Evolutionary conservation across 2,888 invertebrate genomes (phyloP), one percentile per base, ranked within the genome.

Genomic region (Desoria tigrina): DNA sequence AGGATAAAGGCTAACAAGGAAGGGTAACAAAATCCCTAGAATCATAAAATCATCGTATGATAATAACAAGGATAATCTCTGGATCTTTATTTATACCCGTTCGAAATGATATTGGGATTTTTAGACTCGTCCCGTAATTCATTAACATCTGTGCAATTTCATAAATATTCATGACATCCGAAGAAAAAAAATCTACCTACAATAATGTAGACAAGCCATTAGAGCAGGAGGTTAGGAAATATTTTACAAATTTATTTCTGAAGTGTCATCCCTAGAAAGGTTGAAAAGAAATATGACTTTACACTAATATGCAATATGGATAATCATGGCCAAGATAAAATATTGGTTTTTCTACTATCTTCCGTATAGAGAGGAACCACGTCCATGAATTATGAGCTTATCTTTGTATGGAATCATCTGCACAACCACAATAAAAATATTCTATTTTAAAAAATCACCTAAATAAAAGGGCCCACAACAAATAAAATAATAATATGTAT

Each of bases 291-390:
- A 57, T 57, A 57, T 57, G 56, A 42, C 56, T 57, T 39, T 39
- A 57, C 55, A 55, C 55, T 55, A 55, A 55, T 55, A 3, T 37
- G 9, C 26, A 39, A 26, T 57, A 21, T 37, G 56, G 42, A 2
- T 42, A 21, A 28, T 57, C 39, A 57, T 57, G 9, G 56, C 28
- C 39, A n/a, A 32, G 61, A 58, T 61, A 68, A 61, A 64, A 68
- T 68, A 68, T 68, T 68, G 61, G 64, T 68, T 68, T 68, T 68
- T 68, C 68, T 68, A 68, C 67, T 60, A 55, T 28, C 45, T 14
- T n/a, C 16, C 28, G 4, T 26, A 14, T 55, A 7, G 26, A 27
- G n/a, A 11, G 18, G 53, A 24, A 11, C 9, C 49, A 49, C 49
- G n/a, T n/a, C n/a, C 16, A 45, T 45, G 45, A 21, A 21, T 45